A percentile compares a stretch with the other conserved stretches of the same genome.
Conservation (phyloP, 2,113 vertebrate species). For the Recurvirostra avosetta region DNA sequence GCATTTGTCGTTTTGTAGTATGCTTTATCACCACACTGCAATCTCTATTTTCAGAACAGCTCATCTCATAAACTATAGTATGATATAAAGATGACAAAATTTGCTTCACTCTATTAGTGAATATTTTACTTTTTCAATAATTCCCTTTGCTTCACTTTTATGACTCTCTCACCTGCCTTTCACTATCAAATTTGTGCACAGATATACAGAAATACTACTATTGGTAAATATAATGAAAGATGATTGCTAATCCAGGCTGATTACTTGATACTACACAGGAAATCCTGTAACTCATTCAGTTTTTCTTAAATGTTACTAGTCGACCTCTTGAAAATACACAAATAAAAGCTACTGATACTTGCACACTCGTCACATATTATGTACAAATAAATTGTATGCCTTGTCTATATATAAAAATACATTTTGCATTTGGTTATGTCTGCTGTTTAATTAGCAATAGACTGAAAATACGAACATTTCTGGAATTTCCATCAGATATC, state of each 20-base stretch:
- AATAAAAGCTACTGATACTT: not conserved
- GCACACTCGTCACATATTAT: not conserved
- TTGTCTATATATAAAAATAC: not conserved
- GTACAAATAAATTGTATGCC: not conserved
- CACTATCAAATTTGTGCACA: not conserved
- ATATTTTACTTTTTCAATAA: not conserved
- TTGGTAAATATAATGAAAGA: not conserved
- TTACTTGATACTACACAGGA: not conserved
- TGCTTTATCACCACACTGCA: not conserved
- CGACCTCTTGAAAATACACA: not conserved
- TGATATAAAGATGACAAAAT: conserved; percentile 12
- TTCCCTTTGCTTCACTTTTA: not conserved
- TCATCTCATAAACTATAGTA: not conserved
- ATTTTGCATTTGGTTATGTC: not conserved
- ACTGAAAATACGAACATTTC: not conserved
- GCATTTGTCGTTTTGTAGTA: not conserved
- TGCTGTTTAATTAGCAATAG: not conserved
- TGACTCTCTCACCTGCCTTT: not conserved
- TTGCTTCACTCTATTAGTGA: not conserved
- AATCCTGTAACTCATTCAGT: not conserved
- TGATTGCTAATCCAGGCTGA: not conserved
- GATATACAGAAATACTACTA: not conserved
- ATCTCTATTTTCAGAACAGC: not conserved
- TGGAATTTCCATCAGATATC: not conserved
- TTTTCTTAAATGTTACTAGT: not conserved